Evolutionary conservation across 2,888 invertebrate genomes (phyloP).

Genomic region (Leptarthrus brevirostris): DNA sequence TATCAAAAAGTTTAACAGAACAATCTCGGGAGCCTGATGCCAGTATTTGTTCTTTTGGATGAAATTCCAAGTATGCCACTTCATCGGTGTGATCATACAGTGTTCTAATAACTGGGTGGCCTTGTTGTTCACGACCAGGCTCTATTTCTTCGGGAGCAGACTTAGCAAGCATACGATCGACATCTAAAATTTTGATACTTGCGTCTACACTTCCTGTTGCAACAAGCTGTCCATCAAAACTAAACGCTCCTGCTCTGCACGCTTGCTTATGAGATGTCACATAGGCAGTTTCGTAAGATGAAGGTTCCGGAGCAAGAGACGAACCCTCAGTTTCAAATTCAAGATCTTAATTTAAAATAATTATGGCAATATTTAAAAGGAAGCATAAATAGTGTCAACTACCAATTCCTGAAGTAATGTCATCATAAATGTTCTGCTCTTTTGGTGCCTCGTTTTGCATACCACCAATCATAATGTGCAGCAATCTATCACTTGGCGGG

Average conservation of each 20-base stretch:
- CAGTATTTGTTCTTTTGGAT: conserved; percentile 93
- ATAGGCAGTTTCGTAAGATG: conserved; percentile 97
- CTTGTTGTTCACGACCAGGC: conserved; percentile 86
- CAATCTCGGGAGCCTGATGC: conserved; percentile 95
- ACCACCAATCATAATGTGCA: conserved; percentile 87
- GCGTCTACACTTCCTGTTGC: conserved; percentile 99
- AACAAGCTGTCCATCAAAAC: conserved; percentile 92
- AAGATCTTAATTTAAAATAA: conserved; percentile 73
- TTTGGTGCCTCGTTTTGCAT: conserved; percentile 83
- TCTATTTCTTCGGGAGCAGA: conserved; percentile 93
- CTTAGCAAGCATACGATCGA: conserved; percentile 98
- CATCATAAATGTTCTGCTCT: conserved; percentile 68
- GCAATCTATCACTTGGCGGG: conserved; percentile 93
- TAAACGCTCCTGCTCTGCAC: conserved; percentile 96
- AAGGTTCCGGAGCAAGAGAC: conserved; percentile 94
- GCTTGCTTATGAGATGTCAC: conserved; percentile 98
- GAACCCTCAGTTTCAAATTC: conserved; percentile 97
- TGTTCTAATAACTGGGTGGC: conserved; percentile 98
- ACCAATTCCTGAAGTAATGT: conserved; percentile 64
- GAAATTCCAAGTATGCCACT: conserved; percentile 96
- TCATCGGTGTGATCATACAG: conserved; percentile 95
- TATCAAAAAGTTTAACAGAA: conserved; percentile 96
- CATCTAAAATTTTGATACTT: conserved; percentile 98
- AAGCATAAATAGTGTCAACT: not conserved
- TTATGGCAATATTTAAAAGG: too few species aligned